Evolutionary conservation across 2,113 vertebrate genomes (phyloP).

Genomic region (Dromiciops gliroides): DNA sequence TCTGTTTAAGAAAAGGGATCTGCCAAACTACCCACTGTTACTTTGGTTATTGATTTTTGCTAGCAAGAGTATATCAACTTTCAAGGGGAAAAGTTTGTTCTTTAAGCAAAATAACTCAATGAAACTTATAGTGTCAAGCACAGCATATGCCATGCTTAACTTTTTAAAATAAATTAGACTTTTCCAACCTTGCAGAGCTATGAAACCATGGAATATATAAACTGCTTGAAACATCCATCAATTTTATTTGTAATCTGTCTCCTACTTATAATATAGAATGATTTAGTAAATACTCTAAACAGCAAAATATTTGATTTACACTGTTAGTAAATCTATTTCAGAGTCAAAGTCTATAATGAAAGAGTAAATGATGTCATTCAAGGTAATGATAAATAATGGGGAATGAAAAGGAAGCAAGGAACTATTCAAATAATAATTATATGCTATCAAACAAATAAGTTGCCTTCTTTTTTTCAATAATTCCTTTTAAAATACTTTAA

Average conservation of each 20-base stretch:
- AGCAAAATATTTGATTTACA: slow-evolving; percentile 23
- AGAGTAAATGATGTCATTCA: slow-evolving; percentile 9
- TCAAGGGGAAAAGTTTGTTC: slow-evolving; percentile 25
- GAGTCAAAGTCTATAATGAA: slow-evolving; percentile 44
- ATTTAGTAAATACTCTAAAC: slow-evolving; percentile 43
- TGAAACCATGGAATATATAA: not conserved
- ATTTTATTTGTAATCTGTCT: not conserved
- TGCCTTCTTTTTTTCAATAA: not conserved
- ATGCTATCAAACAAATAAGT: slow-evolving; percentile 19
- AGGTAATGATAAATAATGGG: slow-evolving; percentile 41
- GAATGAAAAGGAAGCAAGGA: slow-evolving; percentile 30
- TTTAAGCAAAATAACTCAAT: slow-evolving; percentile 19
- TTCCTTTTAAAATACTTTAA: slow-evolving; percentile 35
- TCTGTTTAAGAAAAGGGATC: slow-evolving; percentile 68
- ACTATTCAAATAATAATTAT: not conserved
- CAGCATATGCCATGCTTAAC: slow-evolving; percentile 37
- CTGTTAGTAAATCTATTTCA: slow-evolving; percentile 30
- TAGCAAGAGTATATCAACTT: slow-evolving; percentile 53
- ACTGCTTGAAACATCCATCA: not conserved
- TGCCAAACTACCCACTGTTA: slow-evolving; percentile 61
- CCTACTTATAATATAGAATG: not conserved
- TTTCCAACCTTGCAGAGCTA: not conserved
- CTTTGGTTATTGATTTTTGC: slow-evolving; percentile 64
- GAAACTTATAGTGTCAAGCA: slow-evolving; percentile 45
- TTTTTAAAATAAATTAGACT: slow-evolving; percentile 45